Conservation (phyloP, 2,113 vertebrate species). For the Furnarius figulus region DNA sequence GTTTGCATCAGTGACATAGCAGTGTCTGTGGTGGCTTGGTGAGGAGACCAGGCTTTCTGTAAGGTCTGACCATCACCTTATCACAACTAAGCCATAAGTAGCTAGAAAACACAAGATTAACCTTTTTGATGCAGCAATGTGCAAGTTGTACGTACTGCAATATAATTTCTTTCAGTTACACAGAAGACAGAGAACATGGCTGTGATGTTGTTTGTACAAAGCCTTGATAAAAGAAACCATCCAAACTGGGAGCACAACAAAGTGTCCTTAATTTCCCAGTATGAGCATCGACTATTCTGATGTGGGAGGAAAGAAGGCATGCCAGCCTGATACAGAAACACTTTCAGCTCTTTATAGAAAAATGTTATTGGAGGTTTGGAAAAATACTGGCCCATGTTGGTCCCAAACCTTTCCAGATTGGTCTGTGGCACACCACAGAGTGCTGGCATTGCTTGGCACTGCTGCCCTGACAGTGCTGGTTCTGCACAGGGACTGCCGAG, state of each 20-base stretch:
- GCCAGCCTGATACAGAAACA: neutral
- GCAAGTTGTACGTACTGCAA: neutral
- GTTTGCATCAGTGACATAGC: neutral
- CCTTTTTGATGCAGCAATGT: neutral
- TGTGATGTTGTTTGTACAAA: neutral
- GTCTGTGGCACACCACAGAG: neutral
- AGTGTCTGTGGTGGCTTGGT: neutral
- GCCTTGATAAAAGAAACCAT: neutral
- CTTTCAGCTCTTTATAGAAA: neutral
- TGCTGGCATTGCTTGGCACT: neutral
- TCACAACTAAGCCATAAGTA: neutral
- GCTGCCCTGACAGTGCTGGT: rapidly evolving
- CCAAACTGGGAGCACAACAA: neutral
- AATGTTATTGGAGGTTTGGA: neutral
- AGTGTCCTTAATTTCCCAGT: neutral
- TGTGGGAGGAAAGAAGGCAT: neutral
- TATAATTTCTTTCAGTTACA: neutral
- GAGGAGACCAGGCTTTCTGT: neutral
- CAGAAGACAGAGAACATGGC: neutral
- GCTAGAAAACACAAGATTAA: neutral
- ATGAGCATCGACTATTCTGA: neutral
- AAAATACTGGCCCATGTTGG: neutral
- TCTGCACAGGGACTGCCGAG: neutral
- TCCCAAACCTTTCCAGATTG: neutral
- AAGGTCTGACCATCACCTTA: neutral